Percentiles rank a stretch among this genome's conserved stretches.
Evolutionary conservation across 1,140 invertebrate species (phyloP).

Genomic region (Cardiocondyla obscurior): DNA sequence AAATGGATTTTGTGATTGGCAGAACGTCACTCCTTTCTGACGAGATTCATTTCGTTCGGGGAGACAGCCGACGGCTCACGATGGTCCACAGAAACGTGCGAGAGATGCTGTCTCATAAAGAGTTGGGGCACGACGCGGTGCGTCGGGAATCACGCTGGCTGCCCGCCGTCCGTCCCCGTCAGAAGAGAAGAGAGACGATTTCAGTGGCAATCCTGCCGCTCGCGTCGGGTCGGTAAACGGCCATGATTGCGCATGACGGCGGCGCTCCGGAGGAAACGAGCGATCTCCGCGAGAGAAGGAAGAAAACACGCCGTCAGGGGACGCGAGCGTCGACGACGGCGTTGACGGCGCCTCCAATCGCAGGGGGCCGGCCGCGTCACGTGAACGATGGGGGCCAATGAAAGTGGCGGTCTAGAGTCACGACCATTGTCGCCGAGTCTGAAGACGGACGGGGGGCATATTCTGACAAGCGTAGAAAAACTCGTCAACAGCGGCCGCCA

Average conservation of each 20-base stretch:
- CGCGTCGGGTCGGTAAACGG: background rate
- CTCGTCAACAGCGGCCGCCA: slow-evolving; percentile 95
- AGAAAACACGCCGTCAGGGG: slow-evolving; percentile 43
- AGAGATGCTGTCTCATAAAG: too few relatives aligned
- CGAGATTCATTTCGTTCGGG: background rate
- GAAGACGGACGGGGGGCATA: slow-evolving; percentile 89
- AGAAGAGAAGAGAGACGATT: too few relatives aligned
- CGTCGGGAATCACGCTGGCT: too few relatives aligned
- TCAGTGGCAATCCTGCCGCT: too few relatives aligned
- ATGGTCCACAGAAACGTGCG: too few relatives aligned
- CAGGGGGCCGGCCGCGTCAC: slow-evolving; percentile 71
- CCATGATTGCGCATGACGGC: background rate
- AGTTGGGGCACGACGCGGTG: too few relatives aligned
- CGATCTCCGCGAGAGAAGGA: background rate
- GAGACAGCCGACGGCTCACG: too few relatives aligned
- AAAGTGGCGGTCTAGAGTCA: slow-evolving; percentile 80
- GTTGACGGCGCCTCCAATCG: slow-evolving; percentile 65
- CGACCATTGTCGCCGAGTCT: slow-evolving; percentile 86
- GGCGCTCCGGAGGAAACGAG: slow-evolving; percentile 28
- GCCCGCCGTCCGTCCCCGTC: too few relatives aligned
- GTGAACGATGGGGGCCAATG: slow-evolving; percentile 82
- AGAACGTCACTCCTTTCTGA: background rate
- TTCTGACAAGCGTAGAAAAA: slow-evolving; percentile 96
- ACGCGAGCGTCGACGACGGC: slow-evolving; percentile 66
- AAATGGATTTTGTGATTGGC: background rate